Base-by-base conservation (phyloP, 1,140 invertebrate genomes). In the Agrypnia vestita region DNA sequence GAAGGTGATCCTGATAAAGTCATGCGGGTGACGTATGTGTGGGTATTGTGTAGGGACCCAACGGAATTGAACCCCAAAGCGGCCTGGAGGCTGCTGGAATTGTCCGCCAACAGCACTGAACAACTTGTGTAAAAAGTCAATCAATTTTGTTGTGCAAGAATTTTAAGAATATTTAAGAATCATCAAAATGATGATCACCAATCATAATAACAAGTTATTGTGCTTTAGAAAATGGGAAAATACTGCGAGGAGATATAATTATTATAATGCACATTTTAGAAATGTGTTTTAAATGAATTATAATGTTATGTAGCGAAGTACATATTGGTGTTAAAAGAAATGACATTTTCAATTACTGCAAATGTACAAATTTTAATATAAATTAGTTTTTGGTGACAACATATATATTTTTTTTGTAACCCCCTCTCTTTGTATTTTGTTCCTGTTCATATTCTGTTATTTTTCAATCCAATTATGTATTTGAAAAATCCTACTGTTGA, bases 1-100 rank as follows among this genome's bases (percentile, higher is more conserved):
- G 97, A 99, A 89, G 99, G 99, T 19, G 95, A 98, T 91, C 96
- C 97, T 0, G 94, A 99, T n/a, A 99, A 98, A 90, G 94, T 99
- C 15, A 93, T 98, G 91, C 91, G 97, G 75, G 95, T 99, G 0
- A 95, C 95, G 85, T 98, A 99, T 87, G 96, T 99, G 17, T 99
- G 98, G 98, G 98, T 99, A 7, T 89, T 99, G 71, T 99, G 98
- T 88, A 89, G 98, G 75, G 98, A 99, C 89, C 95, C 95, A 62
- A 93, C 94, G 77, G 98, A 99, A 90, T 86, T 99, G 17, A 96
- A 99, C 91, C 96, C 98, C 0, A 95, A 94, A 86, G 95, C 98
- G 1, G 98, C 98, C 0, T 99, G 99, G 99, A 93, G 97, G 87
- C 88, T 99, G 13, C 91, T 99, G 67, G 99, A 99, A 86, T 87